These are phyloP conservation scores for Aplodontia rufa DNA, from an alignment of 2,113 vertebrate genomes.

Conservation along the genomic window DNA sequence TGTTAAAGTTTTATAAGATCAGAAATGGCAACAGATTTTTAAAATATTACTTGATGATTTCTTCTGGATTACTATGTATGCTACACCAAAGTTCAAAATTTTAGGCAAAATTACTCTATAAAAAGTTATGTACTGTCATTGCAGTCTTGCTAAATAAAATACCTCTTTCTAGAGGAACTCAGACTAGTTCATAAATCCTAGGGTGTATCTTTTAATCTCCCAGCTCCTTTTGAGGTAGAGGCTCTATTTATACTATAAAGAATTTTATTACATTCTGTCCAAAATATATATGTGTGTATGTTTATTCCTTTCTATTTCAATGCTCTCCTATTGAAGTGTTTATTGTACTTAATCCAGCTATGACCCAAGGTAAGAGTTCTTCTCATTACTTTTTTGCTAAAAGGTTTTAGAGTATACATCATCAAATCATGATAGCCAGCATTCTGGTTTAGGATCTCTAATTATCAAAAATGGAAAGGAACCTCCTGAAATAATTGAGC, in stretches of 20 bases:
- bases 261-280: slow-evolving; percentile 8
- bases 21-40: slow-evolving; percentile 30
- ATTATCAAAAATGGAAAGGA: not conserved
- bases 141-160: not conserved
- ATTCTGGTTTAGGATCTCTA: not conserved
- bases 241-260: slow-evolving; percentile 30
- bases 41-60: not conserved
- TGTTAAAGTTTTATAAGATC: not conserved
- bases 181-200: not conserved
- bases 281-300: not conserved
- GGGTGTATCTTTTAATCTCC: slow-evolving; percentile 47
- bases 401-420: not conserved
- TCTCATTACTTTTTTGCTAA: not conserved
- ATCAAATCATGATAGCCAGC: not conserved
- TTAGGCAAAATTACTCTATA: slow-evolving; percentile 32
- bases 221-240: slow-evolving; percentile 22
- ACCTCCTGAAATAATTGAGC: not conserved
- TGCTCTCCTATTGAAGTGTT: not conserved
- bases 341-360: not conserved
- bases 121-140: not conserved
- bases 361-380: not conserved
- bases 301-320: not conserved
- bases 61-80: not conserved
- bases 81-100: not conserved
- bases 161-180: not conserved